phyloP scores from a whole-genome alignment of 2,797 vertebrate species.

The Lithobates pipiens region DNA sequence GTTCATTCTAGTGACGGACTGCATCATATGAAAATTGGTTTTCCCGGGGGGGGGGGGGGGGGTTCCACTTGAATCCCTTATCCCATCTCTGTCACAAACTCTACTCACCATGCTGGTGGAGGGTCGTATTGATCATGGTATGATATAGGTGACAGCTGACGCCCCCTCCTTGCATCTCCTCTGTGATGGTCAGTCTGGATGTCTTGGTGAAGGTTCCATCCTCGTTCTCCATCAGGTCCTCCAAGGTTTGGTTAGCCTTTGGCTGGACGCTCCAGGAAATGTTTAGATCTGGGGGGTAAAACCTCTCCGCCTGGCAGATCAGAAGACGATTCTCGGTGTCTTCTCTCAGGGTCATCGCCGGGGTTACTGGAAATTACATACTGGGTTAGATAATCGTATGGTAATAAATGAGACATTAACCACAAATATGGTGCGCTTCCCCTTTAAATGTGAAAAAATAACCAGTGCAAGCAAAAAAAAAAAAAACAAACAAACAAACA shows the following conservation, averaged over 20 bases:
- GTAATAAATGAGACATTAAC: no score
- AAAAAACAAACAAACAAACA: no score
- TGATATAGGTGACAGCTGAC: background rate
- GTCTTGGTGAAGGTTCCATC: slow-evolving; percentile 2
- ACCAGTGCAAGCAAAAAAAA: no score
- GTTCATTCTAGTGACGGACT: no score
- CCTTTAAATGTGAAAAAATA: no score
- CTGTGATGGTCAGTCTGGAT: background rate
- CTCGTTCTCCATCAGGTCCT: slow-evolving; percentile 22
- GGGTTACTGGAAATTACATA: background rate
- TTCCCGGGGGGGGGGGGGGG: no score
- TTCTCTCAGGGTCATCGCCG: background rate
- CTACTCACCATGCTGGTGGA: background rate
- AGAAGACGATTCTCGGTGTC: background rate
- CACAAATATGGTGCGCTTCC: no score
- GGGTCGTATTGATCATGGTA: background rate
- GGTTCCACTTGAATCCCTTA: no score
- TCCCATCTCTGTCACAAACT: no score
- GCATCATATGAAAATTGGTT: no score
- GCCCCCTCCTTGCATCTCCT: background rate
- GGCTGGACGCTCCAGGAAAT: slow-evolving; percentile 10
- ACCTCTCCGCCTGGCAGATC: slow-evolving; percentile 18
- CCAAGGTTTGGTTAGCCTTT: background rate
- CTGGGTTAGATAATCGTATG: no score
- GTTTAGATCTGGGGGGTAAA: slow-evolving; percentile 22